These are phyloP conservation scores for Hylyphantes graminicola DNA, from an alignment of 1,140 invertebrate species.

Conservation along the genomic window DNA sequence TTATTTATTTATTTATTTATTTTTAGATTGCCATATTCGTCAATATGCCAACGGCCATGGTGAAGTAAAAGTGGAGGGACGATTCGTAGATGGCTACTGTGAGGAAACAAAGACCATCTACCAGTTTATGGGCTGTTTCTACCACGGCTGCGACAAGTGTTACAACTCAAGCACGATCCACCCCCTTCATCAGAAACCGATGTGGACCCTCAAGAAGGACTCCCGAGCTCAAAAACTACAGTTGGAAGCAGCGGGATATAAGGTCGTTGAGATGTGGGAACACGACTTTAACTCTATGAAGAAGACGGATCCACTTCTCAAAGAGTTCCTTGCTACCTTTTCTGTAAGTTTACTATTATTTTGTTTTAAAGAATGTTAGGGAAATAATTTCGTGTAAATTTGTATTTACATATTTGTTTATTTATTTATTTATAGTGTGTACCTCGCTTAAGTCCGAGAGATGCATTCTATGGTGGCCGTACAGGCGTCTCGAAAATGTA, in stretches of 20 bases:
- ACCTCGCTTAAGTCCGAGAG: too few relatives aligned
- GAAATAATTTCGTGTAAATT: too few relatives aligned
- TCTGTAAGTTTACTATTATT: too few relatives aligned
- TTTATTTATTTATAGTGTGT: too few relatives aligned
- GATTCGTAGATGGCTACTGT: slow-evolving; percentile 3
- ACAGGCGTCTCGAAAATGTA: too few relatives aligned
- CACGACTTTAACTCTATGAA: background rate
- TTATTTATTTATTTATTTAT: too few relatives aligned
- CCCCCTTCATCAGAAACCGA: background rate
- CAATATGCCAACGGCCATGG: slow-evolving; percentile 34
- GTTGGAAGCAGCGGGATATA: background rate
- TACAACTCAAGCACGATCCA: background rate
- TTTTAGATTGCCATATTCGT: background rate
- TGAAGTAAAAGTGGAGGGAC: background rate
- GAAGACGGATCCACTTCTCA: background rate
- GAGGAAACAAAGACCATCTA: slow-evolving; percentile 18
- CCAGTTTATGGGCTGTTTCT: background rate
- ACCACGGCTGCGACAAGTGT: slow-evolving; percentile 6
- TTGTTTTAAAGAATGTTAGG: too few relatives aligned
- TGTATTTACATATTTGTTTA: too few relatives aligned
- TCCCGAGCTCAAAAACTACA: background rate
- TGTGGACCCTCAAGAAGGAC: background rate
- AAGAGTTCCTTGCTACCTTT: too few relatives aligned
- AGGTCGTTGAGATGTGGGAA: background rate
- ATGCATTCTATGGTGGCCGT: too few relatives aligned